A percentile compares a stretch with the other conserved stretches of the same genome.
phyloP scores from a whole-genome alignment of 1,140 invertebrate genomes.

The Tetraneura akinire region DNA sequence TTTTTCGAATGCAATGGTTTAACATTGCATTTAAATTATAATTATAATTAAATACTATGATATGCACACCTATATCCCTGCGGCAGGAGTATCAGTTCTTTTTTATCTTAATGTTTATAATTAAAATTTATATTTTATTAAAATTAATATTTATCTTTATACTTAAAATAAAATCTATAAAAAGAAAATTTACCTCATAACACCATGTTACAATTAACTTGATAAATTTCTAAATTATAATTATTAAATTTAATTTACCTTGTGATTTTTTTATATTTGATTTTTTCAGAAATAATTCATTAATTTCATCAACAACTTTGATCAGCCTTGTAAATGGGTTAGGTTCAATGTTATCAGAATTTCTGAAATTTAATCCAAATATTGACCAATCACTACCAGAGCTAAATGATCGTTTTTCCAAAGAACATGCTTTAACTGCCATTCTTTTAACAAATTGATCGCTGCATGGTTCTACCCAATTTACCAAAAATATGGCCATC shows the following conservation, averaged over 20 bases:
- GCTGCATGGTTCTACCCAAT: neutral
- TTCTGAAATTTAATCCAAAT: neutral
- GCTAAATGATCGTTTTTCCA: constrained; percentile 6
- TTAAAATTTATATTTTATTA: no score
- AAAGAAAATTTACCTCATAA: no score
- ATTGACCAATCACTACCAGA: neutral
- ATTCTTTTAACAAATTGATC: neutral
- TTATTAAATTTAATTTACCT: neutral
- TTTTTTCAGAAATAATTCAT: neutral
- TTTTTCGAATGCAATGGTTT: no score
- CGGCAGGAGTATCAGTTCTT: no score
- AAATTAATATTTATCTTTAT: no score
- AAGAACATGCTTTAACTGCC: neutral
- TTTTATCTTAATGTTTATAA: no score
- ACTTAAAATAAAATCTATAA: no score
- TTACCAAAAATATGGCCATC: neutral
- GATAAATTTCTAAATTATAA: no score
- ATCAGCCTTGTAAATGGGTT: neutral
- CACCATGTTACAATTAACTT: no score
- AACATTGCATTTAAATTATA: no score
- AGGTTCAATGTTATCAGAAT: neutral
- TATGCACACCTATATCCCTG: no score
- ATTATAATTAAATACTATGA: no score
- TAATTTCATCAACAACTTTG: neutral
- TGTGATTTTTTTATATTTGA: neutral